Conservation (phyloP, 2,113 vertebrate species). For the Collichthys lucidus region DNA sequence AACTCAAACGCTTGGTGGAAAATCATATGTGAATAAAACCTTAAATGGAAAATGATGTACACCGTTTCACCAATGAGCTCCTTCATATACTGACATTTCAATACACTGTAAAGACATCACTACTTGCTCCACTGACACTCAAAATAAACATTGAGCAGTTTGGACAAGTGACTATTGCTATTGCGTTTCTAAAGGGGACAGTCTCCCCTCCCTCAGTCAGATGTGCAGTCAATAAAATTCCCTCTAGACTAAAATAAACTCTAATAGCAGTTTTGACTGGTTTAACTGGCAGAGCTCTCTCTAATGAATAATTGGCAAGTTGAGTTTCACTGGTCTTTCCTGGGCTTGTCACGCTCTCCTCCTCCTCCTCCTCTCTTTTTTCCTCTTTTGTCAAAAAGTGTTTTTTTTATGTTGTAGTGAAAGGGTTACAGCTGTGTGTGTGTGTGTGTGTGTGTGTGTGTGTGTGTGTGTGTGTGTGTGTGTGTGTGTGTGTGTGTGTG, state of each 20-base stretch:
- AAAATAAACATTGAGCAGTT: not conserved
- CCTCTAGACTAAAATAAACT: not conserved
- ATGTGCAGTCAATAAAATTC: not conserved
- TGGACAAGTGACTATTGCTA: not conserved
- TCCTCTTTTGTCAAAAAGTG: not conserved
- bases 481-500: no score
- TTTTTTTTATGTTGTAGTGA: not conserved
- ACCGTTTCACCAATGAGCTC: no score
- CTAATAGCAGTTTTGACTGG: not conserved
- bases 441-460: not conserved
- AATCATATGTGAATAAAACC: no score
- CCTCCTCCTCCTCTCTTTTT: not conserved
- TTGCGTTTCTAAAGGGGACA: not conserved
- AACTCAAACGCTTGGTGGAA: no score
- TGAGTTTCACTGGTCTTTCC: constrained; percentile 6
- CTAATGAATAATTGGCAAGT: constrained; percentile 17
- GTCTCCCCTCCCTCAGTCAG: not conserved
- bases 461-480: no score
- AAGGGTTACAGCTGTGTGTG: not conserved
- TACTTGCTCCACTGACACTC: not conserved
- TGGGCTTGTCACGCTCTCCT: not conserved
- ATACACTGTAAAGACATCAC: not conserved
- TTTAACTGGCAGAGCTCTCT: constrained; percentile 15
- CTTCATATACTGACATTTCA: no score
- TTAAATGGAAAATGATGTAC: no score